Evolutionary conservation across 2,797 vertebrate species (phyloP), one percentile per base, ranked within the genome.

Genomic region (Philypnodon macrostomus): DNA sequence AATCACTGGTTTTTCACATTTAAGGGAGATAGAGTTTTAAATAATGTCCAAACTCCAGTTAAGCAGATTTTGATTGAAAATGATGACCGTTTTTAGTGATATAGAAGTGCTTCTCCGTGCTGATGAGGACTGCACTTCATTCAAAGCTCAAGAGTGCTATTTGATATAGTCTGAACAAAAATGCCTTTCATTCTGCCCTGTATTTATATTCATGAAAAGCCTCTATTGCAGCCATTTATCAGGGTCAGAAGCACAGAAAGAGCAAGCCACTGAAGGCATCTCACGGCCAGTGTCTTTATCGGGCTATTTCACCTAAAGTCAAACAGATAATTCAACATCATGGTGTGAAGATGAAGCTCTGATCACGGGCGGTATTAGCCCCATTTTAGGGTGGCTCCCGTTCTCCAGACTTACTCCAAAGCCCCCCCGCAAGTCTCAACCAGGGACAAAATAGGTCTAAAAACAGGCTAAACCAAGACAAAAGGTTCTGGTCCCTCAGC

Each of bases 191-290:
- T 40, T 44, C 52, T 44, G 7, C 60, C 54, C 45, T 69, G 46
- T 77, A 71, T 79, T 80, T 76, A 63, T 79, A 82, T 83, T 82
- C 77, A 77, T 68, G 60, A 70, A 81, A 75, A 61, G 49, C 47
- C 46, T 70, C 54, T 35, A 66, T 74, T 78, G 53, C 40, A 61
- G 63, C 72, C 59, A 75, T 79, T 26, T 72, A 75, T 68, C 62
- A 61, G 63, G 70, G 76, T 79, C 73, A 85, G 58, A 81, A 40
- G 63, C 45, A 11, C 47, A 67, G 66, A 67, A 53, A 71, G 68
- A 72, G 51, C 64, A 72, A 67, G 65, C 51, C 56, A 51, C 67
- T 23, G 47, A 15, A 61, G 57, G 62, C 42, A 77, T 78, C 75
- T 67, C 50, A 48, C 30, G 23, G 57, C 52, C 61, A 63, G 65